Evolutionary conservation across 2,113 vertebrate species (phyloP).

Genomic region (Eleginops maclovinus): DNA sequence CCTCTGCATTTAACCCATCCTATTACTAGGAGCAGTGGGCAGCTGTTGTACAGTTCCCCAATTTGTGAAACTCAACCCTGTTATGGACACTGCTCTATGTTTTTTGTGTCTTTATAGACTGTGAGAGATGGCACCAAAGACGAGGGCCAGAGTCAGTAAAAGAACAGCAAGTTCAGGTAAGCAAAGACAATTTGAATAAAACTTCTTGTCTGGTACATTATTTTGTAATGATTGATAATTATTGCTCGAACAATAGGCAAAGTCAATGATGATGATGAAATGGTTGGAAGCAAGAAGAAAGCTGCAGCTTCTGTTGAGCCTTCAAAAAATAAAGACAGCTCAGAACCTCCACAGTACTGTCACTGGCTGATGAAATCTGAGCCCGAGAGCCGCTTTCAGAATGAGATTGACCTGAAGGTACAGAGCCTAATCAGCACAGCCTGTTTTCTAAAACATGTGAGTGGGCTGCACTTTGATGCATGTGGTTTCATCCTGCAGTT

Average conservation of each 20-base stretch:
- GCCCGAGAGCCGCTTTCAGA: slow-evolving; percentile 93
- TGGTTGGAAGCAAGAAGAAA: slow-evolving; percentile 62
- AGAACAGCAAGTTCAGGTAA: slow-evolving; percentile 71
- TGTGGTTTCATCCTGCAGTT: slow-evolving; percentile 84
- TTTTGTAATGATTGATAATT: background rate
- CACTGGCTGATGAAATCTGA: slow-evolving; percentile 98
- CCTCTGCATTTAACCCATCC: too few species aligned
- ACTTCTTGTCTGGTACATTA: background rate
- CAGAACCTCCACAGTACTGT: slow-evolving; percentile 53
- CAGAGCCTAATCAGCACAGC: background rate
- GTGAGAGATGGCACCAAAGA: slow-evolving; percentile 81
- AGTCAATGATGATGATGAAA: slow-evolving; percentile 41
- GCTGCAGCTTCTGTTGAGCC: slow-evolving; percentile 46
- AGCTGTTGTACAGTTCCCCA: too few species aligned
- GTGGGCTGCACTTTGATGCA: background rate
- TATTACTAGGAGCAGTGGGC: too few species aligned
- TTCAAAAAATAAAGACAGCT: slow-evolving; percentile 50
- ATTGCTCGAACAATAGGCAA: slow-evolving; percentile 32
- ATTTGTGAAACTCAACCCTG: too few species aligned
- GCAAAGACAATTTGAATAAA: background rate
- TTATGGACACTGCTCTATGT: background rate
- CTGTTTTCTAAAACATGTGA: background rate
- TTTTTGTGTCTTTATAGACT: slow-evolving; percentile 30
- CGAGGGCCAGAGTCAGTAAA: slow-evolving; percentile 60
- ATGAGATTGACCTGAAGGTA: slow-evolving; percentile 94